A percentile compares a stretch with the other conserved stretches of the same genome.
These are phyloP conservation scores for Chaetops frenatus DNA, from an alignment of 2,113 vertebrate species.

Conservation along the genomic window DNA sequence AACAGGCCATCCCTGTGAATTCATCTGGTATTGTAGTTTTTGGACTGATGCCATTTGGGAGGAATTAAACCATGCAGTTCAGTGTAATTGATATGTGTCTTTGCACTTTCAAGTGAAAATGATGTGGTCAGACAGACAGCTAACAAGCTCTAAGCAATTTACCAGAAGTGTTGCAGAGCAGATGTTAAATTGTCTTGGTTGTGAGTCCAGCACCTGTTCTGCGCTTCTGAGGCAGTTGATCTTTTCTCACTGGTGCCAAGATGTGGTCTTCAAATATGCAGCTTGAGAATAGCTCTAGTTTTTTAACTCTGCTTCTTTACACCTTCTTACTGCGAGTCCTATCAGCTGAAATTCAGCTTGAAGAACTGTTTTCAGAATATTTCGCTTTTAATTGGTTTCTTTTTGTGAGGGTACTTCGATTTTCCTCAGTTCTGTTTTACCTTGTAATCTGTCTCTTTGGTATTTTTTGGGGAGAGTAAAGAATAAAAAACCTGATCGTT, in stretches of 20 bases:
- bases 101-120: neutral
- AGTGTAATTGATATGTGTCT: neutral
- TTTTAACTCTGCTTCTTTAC: neutral
- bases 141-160: neutral
- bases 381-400: neutral
- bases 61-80: neutral
- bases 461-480: neutral
- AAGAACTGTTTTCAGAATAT: neutral
- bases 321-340: neutral
- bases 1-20: neutral
- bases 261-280: neutral
- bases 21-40: neutral
- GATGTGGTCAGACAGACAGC: neutral
- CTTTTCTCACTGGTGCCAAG: neutral
- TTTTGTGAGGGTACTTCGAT: neutral
- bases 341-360: neutral
- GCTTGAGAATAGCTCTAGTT: neutral
- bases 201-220: neutral
- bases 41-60: neutral
- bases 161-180: neutral
- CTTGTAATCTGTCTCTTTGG: neutral
- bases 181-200: neutral
- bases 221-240: neutral
- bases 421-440: neutral
- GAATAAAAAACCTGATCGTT: neutral